Evolutionary conservation across 2,113 vertebrate genomes (phyloP).

Genomic region (Peucedramus taeniatus): DNA sequence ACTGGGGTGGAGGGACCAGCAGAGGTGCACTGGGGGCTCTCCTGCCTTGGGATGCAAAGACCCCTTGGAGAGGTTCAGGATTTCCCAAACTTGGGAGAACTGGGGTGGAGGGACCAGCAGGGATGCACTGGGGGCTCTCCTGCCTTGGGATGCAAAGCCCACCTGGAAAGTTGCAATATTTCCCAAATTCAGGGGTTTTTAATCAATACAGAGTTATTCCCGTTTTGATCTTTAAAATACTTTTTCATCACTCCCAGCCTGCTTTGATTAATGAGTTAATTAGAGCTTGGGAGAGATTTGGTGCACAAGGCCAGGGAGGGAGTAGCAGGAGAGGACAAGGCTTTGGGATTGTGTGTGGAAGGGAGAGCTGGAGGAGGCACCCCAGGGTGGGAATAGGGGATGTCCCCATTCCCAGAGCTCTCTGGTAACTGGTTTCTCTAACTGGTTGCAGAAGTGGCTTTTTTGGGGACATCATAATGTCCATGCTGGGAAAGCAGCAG

Average conservation of each 20-base stretch:
- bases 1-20: not conserved
- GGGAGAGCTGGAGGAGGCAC: not conserved
- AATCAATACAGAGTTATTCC: not conserved
- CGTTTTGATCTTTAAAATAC: not conserved
- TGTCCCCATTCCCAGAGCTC: not conserved
- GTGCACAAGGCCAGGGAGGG: not conserved
- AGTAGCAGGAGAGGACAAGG: not conserved
- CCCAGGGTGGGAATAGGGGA: not conserved
- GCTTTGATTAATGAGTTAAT: not conserved
- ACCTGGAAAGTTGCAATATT: rapidly evolving
- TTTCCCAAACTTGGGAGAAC: not conserved
- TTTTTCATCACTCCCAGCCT: not conserved
- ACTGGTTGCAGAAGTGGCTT: not conserved
- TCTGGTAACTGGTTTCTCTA: not conserved
- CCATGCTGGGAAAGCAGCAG: not conserved
- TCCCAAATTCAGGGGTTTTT: not conserved
- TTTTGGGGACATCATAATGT: too few relatives aligned
- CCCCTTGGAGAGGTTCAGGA: rapidly evolving
- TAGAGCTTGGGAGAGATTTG: not conserved
- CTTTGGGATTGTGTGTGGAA: not conserved
- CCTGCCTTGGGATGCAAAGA: not conserved
- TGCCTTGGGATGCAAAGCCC: not conserved
- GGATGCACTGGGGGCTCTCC: rapidly evolving
- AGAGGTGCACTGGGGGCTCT: rapidly evolving
- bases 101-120: not conserved